Percentiles rank a stretch among this genome's conserved stretches.
These are phyloP conservation scores for Sparidentex hasta DNA, from an alignment of 2,797 vertebrate species.

Conservation along the genomic window DNA sequence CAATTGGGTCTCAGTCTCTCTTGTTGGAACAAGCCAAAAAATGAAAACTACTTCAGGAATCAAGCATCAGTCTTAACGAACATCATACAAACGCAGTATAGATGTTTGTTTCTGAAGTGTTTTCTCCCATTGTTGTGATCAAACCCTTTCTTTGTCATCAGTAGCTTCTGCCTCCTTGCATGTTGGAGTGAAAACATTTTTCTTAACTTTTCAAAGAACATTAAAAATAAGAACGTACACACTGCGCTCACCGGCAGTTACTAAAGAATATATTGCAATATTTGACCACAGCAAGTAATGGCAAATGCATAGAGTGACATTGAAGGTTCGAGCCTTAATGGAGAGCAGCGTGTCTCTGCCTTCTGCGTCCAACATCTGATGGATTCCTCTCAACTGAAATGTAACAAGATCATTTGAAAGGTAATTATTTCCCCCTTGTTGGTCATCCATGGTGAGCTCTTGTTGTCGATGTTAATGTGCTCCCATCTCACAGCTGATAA, in stretches of 20 bases:
- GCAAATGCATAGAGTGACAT: neutral
- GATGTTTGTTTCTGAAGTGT: neutral
- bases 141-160: neutral
- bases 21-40: neutral
- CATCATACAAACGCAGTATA: neutral
- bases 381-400: constrained; percentile 20
- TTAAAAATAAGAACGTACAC: neutral
- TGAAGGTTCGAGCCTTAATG: neutral
- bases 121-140: neutral
- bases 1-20: no score
- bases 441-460: constrained; percentile 16
- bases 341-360: neutral
- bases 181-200: neutral
- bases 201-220: neutral
- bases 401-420: constrained; percentile 29
- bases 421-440: constrained; percentile 34
- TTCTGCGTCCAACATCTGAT: neutral
- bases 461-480: constrained; percentile 23
- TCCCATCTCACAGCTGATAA: constrained; percentile 4
- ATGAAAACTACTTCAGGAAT: neutral
- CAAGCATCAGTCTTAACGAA: neutral
- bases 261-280: neutral
- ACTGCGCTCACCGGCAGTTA: neutral
- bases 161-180: neutral
- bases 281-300: neutral